Percentiles rank a stretch among this genome's conserved stretches.
Evolutionary conservation across 2,797 vertebrate species (phyloP).

Genomic region (Nannoperca australis): DNA sequence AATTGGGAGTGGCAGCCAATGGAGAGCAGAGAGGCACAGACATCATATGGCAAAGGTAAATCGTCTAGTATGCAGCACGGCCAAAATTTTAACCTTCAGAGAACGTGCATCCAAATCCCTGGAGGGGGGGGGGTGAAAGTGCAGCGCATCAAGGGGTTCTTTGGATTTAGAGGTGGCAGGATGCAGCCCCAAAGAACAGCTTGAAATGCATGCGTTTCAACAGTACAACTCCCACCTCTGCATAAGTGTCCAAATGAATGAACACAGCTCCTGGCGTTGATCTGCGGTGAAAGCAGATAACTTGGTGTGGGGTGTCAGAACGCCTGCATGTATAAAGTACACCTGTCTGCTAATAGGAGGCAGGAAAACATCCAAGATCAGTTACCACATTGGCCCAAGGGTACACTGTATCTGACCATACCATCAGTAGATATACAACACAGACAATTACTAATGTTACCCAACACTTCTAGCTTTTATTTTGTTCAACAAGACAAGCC

Average conservation of each 20-base stretch:
- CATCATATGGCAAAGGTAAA: slow-evolving; percentile 67
- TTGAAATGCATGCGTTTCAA: slow-evolving; percentile 53
- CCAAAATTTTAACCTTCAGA: slow-evolving; percentile 62
- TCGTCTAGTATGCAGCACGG: slow-evolving; percentile 28
- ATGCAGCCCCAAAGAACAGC: slow-evolving; percentile 41
- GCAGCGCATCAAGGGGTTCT: slow-evolving; percentile 22
- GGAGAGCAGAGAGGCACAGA: slow-evolving; percentile 39
- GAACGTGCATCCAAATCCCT: slow-evolving; percentile 25
- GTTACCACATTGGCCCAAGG: slow-evolving; percentile 13
- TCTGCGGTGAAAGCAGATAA: slow-evolving; percentile 47
- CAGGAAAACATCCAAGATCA: slow-evolving; percentile 28
- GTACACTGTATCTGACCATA: slow-evolving; percentile 6
- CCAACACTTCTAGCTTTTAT: background rate
- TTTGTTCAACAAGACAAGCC: background rate
- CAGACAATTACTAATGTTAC: background rate
- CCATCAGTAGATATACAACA: background rate
- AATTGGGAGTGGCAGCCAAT: slow-evolving; percentile 65
- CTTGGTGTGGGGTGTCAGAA: slow-evolving; percentile 42
- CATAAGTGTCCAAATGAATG: slow-evolving; percentile 39
- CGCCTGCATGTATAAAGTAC: slow-evolving; percentile 29
- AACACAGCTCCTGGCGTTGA: slow-evolving; percentile 39
- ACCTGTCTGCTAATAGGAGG: slow-evolving; percentile 43
- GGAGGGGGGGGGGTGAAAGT: slow-evolving; percentile 25
- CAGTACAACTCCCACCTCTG: slow-evolving; percentile 41
- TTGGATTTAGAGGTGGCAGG: slow-evolving; percentile 48